Evolutionary conservation across 2,888 invertebrate genomes (phyloP), one percentile per base, ranked within the genome.

Genomic region (Electrophaes corylata): DNA sequence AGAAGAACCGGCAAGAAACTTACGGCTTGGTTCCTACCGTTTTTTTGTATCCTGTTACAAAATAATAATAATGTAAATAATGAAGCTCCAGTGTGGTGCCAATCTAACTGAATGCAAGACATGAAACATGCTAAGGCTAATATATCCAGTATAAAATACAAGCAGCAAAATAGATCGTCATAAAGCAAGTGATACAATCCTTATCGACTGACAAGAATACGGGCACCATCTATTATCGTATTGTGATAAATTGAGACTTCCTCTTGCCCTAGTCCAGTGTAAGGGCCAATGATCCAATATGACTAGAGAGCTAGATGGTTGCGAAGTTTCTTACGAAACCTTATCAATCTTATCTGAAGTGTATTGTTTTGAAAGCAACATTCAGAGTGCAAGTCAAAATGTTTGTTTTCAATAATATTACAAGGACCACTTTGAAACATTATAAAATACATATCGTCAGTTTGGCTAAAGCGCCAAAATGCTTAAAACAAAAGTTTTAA

Each of bases 241-340:
- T 83, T 81, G 76, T 66, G 70, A 75, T 75, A 75, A 84, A 86
- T 86, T 85, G 78, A 75, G 72, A 79, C 79, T 83, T 86, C 84
- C 86, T 72, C 62, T 61, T 76, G 75, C 70, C 76, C 78, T 75
- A 75, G 69, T 74, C 66, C 62, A 40, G 56, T 20, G 31, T 45
- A 52, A 59, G 52, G 54, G 52, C 48, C 55, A 53, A 48, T 48
- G 60, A 60, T 60, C 51, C 43, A 41, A 44, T 10, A 33, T 3
- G 35, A 57, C 33, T 46, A 39, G 14, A 14, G 2, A 14, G 41
- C 1, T 46, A 18, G 6, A 16, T 37, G 5, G 31, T 51, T 51
- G 12, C 45, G 18, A 33, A 46, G 20, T 6, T 6, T 29, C 46
- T 40, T 39, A 14, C 43, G 49, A 39, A 44, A 45, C 55, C 2